Conservation (phyloP, 2,113 vertebrate species). For the Haplochromis vanheusdeni region DNA sequence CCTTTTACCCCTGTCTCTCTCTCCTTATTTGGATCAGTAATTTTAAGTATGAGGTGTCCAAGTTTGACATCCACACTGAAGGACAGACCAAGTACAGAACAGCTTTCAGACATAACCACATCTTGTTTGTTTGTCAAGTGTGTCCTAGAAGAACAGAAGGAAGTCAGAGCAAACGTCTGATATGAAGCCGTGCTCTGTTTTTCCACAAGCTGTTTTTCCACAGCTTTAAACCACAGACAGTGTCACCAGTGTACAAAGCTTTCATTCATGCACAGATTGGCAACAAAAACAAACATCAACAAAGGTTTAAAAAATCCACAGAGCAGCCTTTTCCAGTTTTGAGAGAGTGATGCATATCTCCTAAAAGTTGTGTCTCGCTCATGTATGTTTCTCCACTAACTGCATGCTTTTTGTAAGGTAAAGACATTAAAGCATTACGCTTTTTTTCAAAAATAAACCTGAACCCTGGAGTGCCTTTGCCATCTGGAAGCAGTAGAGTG, state of each 20-base stretch:
- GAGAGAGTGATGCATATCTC: neutral
- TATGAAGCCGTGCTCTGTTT: neutral
- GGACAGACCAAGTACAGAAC: neutral
- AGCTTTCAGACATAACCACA: neutral
- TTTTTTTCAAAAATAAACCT: conserved; percentile 59
- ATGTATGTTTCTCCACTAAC: neutral
- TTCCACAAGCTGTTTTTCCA: neutral
- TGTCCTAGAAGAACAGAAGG: neutral
- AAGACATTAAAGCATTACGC: conserved; percentile 67
- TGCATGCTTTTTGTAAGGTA: conserved; percentile 43
- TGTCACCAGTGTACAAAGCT: neutral
- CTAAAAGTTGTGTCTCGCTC: neutral
- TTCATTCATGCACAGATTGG: conserved; percentile 4
- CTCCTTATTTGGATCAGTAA: neutral
- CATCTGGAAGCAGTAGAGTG: conserved; percentile 74
- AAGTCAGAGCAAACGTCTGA: neutral
- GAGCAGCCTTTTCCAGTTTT: neutral
- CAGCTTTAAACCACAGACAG: neutral
- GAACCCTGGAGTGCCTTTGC: conserved; percentile 56
- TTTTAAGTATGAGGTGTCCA: neutral
- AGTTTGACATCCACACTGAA: neutral
- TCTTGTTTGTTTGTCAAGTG: neutral
- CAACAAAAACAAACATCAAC: conserved; percentile 5
- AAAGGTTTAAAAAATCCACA: neutral
- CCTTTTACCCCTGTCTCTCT: neutral